A percentile compares a stretch with the other conserved stretches of the same genome.
Evolutionary conservation across 2,113 vertebrate species (phyloP).

Genomic region (Nymphicus hollandicus): DNA sequence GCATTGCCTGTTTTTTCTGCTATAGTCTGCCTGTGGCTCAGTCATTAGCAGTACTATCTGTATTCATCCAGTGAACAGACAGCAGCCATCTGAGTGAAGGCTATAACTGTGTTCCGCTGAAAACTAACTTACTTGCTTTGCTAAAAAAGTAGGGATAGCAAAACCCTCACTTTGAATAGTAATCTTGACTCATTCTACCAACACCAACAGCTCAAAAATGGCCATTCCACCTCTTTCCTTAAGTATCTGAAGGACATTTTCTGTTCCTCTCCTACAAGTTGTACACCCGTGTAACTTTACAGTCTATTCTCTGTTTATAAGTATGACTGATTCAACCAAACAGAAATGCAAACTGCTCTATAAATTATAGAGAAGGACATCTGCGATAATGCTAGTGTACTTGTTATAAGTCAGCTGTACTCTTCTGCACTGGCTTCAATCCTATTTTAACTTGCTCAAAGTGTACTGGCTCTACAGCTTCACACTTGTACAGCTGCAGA

Average conservation of each 20-base stretch:
- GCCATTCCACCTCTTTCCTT: neutral
- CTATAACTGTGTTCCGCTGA: neutral
- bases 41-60: neutral
- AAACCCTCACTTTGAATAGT: neutral
- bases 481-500: neutral
- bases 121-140: neutral
- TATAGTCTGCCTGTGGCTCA: neutral
- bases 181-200: neutral
- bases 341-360: slow-evolving; percentile 12
- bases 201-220: neutral
- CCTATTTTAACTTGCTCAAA: neutral
- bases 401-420: neutral
- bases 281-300: neutral
- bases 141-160: neutral
- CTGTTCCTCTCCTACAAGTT: neutral
- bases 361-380: slow-evolving; percentile 28
- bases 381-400: neutral
- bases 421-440: neutral
- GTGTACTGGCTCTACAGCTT: neutral
- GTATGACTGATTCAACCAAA: neutral
- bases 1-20: neutral
- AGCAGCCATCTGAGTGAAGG: neutral
- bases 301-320: neutral
- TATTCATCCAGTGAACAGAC: neutral
- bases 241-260: neutral